A percentile compares a stretch with the other conserved stretches of the same genome.
Conservation (phyloP, 2,888 invertebrate genomes). For the Orthonevra nobilis region DNA sequence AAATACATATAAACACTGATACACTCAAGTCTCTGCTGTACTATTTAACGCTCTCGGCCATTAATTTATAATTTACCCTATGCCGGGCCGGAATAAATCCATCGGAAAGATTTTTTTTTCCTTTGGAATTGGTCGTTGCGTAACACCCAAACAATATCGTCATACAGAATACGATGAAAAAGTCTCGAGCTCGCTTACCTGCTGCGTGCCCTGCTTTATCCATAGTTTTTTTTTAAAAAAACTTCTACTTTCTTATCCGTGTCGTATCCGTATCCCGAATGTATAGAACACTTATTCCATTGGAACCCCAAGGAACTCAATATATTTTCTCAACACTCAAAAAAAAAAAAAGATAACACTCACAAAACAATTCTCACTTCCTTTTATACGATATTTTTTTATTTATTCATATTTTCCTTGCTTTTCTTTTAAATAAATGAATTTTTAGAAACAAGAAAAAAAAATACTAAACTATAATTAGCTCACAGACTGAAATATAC, state of each 20-base stretch:
- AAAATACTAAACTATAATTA: conserved; percentile 61
- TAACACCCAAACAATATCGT: conserved; percentile 43
- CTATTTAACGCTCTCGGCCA: no score
- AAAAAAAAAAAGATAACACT: conserved; percentile 2
- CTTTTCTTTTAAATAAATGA: conserved; percentile 37
- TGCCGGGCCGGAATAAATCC: conserved; percentile 47
- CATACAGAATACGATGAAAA: conserved; percentile 17
- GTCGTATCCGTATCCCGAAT: conserved; percentile 63
- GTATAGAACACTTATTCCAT: conserved; percentile 56
- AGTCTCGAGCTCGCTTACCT: conserved; percentile 46
- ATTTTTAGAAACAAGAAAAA: conserved; percentile 41
- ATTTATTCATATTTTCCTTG: conserved; percentile 46
- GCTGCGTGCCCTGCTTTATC: conserved; percentile 63
- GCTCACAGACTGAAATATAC: conserved; percentile 66
- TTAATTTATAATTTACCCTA: conserved; percentile 51
- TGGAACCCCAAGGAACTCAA: conserved; percentile 49
- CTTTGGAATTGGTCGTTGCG: conserved; percentile 59
- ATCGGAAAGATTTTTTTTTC: conserved; percentile 39
- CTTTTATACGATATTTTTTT: conserved; percentile 36
- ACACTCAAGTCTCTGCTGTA: no score
- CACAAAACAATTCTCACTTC: conserved; percentile 35
- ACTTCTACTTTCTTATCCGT: conserved; percentile 29
- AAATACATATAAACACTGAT: no score
- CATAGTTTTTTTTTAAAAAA: conserved; percentile 45
- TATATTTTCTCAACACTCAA: no score